Conservation (phyloP, 2,113 vertebrate species). For the Python bivittatus region DNA sequence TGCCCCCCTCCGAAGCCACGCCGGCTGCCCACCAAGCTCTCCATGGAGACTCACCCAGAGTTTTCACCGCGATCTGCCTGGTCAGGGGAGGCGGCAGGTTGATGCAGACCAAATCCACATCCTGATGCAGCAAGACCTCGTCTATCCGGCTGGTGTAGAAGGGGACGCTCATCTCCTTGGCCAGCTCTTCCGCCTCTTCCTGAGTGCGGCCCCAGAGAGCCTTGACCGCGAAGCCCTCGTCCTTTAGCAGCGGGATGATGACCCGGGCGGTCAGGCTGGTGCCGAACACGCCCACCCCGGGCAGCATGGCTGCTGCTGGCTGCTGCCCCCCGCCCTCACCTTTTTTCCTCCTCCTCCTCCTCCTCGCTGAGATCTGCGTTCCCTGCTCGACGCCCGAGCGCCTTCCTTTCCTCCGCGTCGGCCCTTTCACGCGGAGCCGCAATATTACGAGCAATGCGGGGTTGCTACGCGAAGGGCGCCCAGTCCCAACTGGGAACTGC, state of each 20-base stretch:
- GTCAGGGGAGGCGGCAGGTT: constrained; percentile 96
- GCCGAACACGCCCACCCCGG: constrained; percentile 97
- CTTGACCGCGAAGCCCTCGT: constrained; percentile 93
- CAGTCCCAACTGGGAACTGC: neutral
- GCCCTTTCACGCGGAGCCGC: constrained; percentile 30
- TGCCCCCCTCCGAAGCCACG: neutral
- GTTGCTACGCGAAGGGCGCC: constrained; percentile 21
- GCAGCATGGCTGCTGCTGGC: constrained; percentile 83
- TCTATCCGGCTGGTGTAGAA: constrained; percentile 97
- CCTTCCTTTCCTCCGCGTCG: constrained; percentile 27
- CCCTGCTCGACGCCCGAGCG: neutral
- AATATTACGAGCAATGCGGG: constrained; percentile 21
- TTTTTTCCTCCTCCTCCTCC: constrained; percentile 4
- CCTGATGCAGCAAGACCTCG: constrained; percentile 95
- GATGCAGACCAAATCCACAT: constrained; percentile 96
- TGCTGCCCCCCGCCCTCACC: neutral
- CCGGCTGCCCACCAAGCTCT: neutral
- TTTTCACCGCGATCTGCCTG: constrained; percentile 95
- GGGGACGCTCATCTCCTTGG: constrained; percentile 95
- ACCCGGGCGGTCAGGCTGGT: constrained; percentile 94
- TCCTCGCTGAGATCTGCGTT: neutral
- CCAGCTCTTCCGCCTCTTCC: constrained; percentile 97
- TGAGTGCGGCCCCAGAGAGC: constrained; percentile 95
- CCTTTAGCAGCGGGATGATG: constrained; percentile 93
- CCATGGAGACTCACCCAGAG: constrained; percentile 80